These are phyloP conservation scores for Philereme vetulata DNA, from an alignment of 2,888 invertebrate species.

Conservation along the genomic window DNA sequence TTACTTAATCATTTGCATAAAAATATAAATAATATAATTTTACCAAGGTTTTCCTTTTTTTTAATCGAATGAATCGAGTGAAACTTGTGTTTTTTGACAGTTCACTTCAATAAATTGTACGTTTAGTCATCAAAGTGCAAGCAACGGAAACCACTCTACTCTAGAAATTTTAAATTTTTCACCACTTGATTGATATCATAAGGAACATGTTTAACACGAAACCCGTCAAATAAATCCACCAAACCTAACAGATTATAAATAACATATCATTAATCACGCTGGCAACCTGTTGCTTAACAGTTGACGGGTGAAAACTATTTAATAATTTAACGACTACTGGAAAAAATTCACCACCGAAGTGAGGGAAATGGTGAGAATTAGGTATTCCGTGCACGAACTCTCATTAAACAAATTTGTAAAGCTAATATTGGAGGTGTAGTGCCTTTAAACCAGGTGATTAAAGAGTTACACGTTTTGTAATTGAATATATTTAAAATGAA, in stretches of 20 bases:
- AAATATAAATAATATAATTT: too few species aligned
- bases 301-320: slow-evolving; percentile 37
- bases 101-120: too few species aligned
- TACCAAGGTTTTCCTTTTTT: too few species aligned
- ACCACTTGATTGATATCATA: slow-evolving; percentile 11
- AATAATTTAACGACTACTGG: slow-evolving; percentile 38
- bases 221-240: slow-evolving; percentile 30
- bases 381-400: slow-evolving; percentile 22
- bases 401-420: slow-evolving; percentile 21
- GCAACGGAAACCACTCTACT: too few species aligned
- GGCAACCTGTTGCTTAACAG: slow-evolving; percentile 37
- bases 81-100: too few species aligned
- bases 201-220: slow-evolving; percentile 15
- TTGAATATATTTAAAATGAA: too few species aligned
- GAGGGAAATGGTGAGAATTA: slow-evolving; percentile 21
- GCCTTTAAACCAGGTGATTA: neutral
- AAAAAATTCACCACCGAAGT: slow-evolving; percentile 36
- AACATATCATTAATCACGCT: slow-evolving; percentile 37
- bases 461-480: neutral
- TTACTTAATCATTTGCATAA: too few species aligned
- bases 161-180: too few species aligned
- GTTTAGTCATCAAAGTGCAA: too few species aligned
- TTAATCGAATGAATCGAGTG: too few species aligned
- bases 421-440: slow-evolving; percentile 8
- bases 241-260: slow-evolving; percentile 36